Conservation (phyloP, 1,140 invertebrate genomes). For the Meloidogyne hapla region DNA sequence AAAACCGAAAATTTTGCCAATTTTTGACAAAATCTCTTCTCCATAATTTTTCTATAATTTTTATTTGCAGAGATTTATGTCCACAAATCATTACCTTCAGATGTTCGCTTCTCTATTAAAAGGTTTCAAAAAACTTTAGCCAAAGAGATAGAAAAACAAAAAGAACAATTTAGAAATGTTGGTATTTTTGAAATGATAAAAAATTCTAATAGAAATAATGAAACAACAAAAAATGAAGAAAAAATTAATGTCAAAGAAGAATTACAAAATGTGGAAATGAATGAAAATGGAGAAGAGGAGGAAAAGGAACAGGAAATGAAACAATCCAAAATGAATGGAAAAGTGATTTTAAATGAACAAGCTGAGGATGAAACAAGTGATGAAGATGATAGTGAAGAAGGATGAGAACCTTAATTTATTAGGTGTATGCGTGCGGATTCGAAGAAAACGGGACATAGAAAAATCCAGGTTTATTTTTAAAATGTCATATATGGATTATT, state of each 20-base stretch:
- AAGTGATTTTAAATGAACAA: too few relatives aligned
- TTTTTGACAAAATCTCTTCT: too few relatives aligned
- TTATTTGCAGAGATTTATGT: constrained; percentile 28
- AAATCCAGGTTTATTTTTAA: too few relatives aligned
- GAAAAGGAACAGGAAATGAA: not conserved
- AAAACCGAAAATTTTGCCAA: too few relatives aligned
- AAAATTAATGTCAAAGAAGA: not conserved
- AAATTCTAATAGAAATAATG: not conserved
- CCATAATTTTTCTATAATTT: not conserved
- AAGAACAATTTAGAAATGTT: not conserved
- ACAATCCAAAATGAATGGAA: too few relatives aligned
- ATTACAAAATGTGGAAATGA: constrained; percentile 2
- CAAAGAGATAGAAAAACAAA: not conserved
- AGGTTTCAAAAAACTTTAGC: not conserved
- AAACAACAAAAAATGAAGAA: too few relatives aligned
- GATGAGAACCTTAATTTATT: too few relatives aligned
- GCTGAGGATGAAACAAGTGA: too few relatives aligned
- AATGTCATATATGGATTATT: too few relatives aligned
- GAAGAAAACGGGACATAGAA: too few relatives aligned
- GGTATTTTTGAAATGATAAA: not conserved
- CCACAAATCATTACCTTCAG: constrained; percentile 9
- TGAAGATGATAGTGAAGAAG: too few relatives aligned
- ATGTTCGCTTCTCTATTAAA: not conserved
- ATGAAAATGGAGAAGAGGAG: constrained; percentile 7
- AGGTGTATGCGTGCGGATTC: too few relatives aligned